phyloP scores from a whole-genome alignment of 2,888 invertebrate genomes.

The Heliconius aoede region DNA sequence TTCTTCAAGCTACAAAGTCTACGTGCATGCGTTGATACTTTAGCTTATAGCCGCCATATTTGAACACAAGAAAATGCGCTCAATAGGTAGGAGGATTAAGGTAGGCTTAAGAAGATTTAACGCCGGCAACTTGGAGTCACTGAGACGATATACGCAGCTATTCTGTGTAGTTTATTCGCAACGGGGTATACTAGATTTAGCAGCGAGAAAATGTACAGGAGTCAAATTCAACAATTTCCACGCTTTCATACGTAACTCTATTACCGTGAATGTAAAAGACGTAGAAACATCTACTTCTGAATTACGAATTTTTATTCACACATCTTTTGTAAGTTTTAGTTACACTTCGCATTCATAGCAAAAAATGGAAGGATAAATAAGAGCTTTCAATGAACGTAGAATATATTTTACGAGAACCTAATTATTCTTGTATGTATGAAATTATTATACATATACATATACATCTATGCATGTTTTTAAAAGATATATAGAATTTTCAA shows the following conservation, averaged over 20 bases:
- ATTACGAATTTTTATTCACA: slow-evolving; percentile 48
- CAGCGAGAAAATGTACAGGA: slow-evolving; percentile 51
- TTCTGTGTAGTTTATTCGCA: slow-evolving; percentile 53
- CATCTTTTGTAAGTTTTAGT: slow-evolving; percentile 42
- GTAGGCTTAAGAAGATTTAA: slow-evolving; percentile 56
- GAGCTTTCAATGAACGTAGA: slow-evolving; percentile 8
- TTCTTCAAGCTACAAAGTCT: not conserved
- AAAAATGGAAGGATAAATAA: slow-evolving; percentile 22
- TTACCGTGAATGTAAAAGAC: slow-evolving; percentile 47
- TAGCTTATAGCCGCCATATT: slow-evolving; percentile 39
- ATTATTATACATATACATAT: not conserved
- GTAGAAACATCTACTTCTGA: slow-evolving; percentile 45
- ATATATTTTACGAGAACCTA: slow-evolving; percentile 9
- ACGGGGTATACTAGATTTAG: slow-evolving; percentile 52
- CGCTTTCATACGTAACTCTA: slow-evolving; percentile 50
- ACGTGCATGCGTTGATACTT: slow-evolving; percentile 31
- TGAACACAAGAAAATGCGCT: slow-evolving; percentile 46
- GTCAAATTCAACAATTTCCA: slow-evolving; percentile 51
- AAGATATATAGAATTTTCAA: not conserved
- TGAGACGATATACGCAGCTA: slow-evolving; percentile 52
- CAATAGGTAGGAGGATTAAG: slow-evolving; percentile 52
- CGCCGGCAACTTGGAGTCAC: slow-evolving; percentile 52
- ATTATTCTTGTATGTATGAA: slow-evolving; percentile 1
- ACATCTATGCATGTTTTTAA: not conserved
- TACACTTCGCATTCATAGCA: slow-evolving; percentile 34